A percentile compares a stretch with the other conserved stretches of the same genome.
Conservation (phyloP, 2,113 vertebrate species). For the Sebastes fasciatus region DNA sequence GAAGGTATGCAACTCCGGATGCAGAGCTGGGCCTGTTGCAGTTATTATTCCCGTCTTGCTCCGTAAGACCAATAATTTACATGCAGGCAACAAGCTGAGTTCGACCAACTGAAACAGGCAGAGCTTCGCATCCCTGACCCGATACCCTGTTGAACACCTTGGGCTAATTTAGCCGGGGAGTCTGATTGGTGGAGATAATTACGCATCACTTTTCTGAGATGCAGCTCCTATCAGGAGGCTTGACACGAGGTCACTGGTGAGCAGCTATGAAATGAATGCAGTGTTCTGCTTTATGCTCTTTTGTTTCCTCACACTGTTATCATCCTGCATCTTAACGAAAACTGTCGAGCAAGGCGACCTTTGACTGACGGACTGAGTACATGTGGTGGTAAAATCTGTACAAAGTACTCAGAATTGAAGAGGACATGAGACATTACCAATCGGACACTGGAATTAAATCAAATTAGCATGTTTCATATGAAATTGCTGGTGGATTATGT, state of each 20-base stretch:
- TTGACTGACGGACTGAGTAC: background rate
- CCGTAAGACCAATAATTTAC: slow-evolving; percentile 48
- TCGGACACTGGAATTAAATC: background rate
- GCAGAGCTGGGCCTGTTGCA: slow-evolving; percentile 16
- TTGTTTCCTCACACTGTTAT: slow-evolving; percentile 13
- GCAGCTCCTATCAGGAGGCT: slow-evolving; percentile 16
- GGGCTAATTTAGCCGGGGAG: slow-evolving; percentile 22
- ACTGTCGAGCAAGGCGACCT: background rate
- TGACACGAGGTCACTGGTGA: slow-evolving; percentile 19
- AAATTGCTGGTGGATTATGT: background rate
- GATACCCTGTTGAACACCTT: slow-evolving; percentile 40
- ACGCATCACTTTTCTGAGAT: slow-evolving; percentile 13
- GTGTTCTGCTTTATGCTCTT: background rate
- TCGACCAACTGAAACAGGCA: slow-evolving; percentile 48
- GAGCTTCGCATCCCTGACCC: slow-evolving; percentile 48
- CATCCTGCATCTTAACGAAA: background rate
- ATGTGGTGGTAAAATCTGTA: background rate
- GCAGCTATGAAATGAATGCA: slow-evolving; percentile 15
- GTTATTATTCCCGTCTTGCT: slow-evolving; percentile 37
- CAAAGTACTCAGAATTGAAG: background rate
- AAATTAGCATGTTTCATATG: background rate
- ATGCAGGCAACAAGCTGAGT: slow-evolving; percentile 48
- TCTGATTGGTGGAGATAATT: slow-evolving; percentile 55
- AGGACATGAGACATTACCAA: background rate
- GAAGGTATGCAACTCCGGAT: background rate